Conservation (phyloP, 2,888 invertebrate species). For the Pediacus dermestoides region DNA sequence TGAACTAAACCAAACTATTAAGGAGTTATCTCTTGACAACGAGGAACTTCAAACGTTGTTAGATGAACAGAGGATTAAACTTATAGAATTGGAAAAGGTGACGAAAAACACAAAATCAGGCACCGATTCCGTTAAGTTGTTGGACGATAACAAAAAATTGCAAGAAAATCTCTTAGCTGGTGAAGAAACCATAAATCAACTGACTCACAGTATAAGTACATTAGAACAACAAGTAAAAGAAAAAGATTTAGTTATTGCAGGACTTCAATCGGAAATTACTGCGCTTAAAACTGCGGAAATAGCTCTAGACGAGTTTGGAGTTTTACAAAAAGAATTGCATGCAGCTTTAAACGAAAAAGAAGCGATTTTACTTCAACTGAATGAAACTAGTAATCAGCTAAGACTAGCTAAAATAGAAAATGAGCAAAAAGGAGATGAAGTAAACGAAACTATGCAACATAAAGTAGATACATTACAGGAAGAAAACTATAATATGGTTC, state of each 20-base stretch:
- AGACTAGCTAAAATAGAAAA: constrained; percentile 2
- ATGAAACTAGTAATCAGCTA: no score
- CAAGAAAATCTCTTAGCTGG: constrained; percentile 2
- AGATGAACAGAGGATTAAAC: constrained; percentile 52
- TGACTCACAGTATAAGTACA: no score
- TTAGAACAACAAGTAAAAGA: constrained; percentile 13
- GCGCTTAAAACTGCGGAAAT: no score
- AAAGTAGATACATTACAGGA: constrained; percentile 19
- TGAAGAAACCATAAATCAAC: constrained; percentile 12
- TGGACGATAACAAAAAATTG: no score
- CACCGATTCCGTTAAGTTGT: no score
- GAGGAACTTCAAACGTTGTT: constrained; percentile 58
- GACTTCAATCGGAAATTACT: no score
- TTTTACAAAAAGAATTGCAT: no score
- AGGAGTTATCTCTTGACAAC: constrained; percentile 60
- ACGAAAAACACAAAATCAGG: no score
- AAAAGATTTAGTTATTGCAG: constrained; percentile 10
- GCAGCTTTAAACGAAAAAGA: no score
- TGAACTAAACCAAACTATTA: constrained; percentile 54
- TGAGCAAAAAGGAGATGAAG: constrained; percentile 27
- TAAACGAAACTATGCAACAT: constrained; percentile 28
- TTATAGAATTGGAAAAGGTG: constrained; percentile 40
- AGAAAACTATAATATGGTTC: no score
- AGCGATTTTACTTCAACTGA: no score
- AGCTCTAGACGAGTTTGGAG: no score